phyloP scores from a whole-genome alignment of 1,140 invertebrate genomes.

The Pseudomyrmex flavicornis region DNA sequence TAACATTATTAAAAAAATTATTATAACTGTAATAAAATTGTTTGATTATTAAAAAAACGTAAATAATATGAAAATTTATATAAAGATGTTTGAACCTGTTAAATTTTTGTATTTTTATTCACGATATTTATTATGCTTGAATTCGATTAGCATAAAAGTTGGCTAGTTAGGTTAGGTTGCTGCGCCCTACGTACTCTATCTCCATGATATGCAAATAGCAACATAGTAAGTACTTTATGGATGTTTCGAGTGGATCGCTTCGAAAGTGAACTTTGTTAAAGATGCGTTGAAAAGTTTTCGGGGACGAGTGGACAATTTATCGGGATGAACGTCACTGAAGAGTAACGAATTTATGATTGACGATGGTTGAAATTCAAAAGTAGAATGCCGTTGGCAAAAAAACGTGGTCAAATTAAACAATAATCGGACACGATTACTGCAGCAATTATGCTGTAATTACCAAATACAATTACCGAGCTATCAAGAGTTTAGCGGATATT shows the following conservation, averaged over 20 bases:
- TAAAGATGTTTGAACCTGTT: neutral
- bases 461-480: no score
- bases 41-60: no score
- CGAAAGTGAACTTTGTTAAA: constrained; percentile 1
- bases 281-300: constrained; percentile 40
- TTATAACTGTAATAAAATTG: neutral
- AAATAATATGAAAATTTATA: neutral
- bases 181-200: neutral
- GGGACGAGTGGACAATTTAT: constrained; percentile 5
- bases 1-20: neutral
- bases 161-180: neutral
- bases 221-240: neutral
- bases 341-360: neutral
- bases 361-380: no score
- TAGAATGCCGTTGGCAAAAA: no score
- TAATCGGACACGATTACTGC: no score
- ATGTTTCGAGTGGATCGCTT: constrained; percentile 7
- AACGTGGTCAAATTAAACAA: no score
- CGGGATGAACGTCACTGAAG: constrained; percentile 57
- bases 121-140: neutral
- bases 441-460: no score
- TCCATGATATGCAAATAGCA: neutral
- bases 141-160: neutral
- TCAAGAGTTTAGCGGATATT: no score
- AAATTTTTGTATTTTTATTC: neutral